Evolutionary conservation across 1,140 invertebrate genomes (phyloP).

Genomic region (Schlechtendalia chinensis): DNA sequence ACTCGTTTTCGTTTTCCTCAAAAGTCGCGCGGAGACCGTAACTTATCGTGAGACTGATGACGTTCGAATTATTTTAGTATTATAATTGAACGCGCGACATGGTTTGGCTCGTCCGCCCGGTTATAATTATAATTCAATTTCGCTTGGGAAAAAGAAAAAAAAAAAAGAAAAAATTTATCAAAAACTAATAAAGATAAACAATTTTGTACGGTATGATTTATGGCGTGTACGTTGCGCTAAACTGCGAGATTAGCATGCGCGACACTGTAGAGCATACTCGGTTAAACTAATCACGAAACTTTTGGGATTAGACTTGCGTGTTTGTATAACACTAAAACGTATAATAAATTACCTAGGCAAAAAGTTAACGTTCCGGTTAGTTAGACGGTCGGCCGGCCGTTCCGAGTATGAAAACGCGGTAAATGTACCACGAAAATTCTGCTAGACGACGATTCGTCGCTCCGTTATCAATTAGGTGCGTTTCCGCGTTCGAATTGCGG

Average conservation of each 20-base stretch:
- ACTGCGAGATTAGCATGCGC: not conserved
- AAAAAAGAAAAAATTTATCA: not conserved
- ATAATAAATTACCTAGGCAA: constrained; percentile 2
- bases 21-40: too few species aligned
- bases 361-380: constrained; percentile 35
- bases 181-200: constrained; percentile 16
- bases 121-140: not conserved
- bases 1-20: not conserved
- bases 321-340: constrained; percentile 17
- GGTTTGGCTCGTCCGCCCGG: not conserved
- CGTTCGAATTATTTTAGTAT: not conserved
- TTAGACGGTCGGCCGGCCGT: not conserved
- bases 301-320: constrained; percentile 3
- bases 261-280: not conserved
- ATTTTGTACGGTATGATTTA: not conserved
- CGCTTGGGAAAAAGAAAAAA: too few species aligned
- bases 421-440: not conserved
- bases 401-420: not conserved
- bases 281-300: constrained; percentile 42
- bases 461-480: too few species aligned
- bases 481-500: too few species aligned
- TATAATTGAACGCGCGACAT: not conserved
- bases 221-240: not conserved
- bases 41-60: not conserved
- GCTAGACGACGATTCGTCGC: not conserved